Percentiles rank a stretch among this genome's conserved stretches.
Evolutionary conservation across 2,888 invertebrate genomes (phyloP).

Genomic region (Megastigmus dorsalis): DNA sequence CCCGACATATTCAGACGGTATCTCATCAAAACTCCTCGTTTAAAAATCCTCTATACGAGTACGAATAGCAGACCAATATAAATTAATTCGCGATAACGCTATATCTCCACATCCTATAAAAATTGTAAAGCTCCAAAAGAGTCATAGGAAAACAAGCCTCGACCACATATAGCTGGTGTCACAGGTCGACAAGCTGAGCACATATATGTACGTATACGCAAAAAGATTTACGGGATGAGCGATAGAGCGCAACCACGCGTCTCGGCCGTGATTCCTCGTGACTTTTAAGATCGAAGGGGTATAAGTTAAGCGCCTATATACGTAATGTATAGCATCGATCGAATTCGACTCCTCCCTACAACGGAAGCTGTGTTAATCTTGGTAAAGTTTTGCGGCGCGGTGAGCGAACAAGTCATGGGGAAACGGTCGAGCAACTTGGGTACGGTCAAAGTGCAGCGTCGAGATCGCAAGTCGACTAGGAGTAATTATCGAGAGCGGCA

Average conservation of each 20-base stretch:
- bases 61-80: too few relatives aligned
- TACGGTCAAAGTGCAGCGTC: constrained; percentile 32
- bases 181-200: too few relatives aligned
- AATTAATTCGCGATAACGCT: too few relatives aligned
- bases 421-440: constrained; percentile 39
- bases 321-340: constrained; percentile 29
- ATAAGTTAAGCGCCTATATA: too few relatives aligned
- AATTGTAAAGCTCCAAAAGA: too few relatives aligned
- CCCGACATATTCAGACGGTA: too few relatives aligned
- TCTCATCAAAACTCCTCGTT: too few relatives aligned
- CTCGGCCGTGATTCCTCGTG: constrained; percentile 3
- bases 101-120: too few relatives aligned
- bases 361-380: constrained; percentile 52
- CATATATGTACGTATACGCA: too few relatives aligned
- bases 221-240: background rate
- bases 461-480: constrained; percentile 23
- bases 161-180: too few relatives aligned
- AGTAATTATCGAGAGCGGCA: constrained; percentile 35
- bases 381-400: constrained; percentile 41
- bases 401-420: constrained; percentile 2
- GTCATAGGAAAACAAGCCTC: too few relatives aligned
- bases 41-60: too few relatives aligned
- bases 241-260: background rate
- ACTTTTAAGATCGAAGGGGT: constrained; percentile 21
- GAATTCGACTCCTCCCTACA: constrained; percentile 33